Evolutionary conservation across 2,888 invertebrate species (phyloP).

Genomic region (Alentia gelatinosa): DNA sequence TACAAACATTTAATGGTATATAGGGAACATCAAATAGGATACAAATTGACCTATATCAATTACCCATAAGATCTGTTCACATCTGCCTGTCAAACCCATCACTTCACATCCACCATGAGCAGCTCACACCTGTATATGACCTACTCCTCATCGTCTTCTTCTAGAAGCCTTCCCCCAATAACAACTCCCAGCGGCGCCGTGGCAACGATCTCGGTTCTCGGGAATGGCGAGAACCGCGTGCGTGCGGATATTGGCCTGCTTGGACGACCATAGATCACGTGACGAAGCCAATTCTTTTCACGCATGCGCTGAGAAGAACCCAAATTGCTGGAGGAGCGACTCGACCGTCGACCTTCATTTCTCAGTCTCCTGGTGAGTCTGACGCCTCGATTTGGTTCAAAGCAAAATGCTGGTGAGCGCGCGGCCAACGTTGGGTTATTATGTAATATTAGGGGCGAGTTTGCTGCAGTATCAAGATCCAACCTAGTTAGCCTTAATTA

Average conservation of each 20-base stretch:
- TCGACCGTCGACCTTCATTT: neutral
- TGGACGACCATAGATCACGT: neutral
- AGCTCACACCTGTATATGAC: neutral
- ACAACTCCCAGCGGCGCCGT: neutral
- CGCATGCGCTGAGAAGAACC: neutral
- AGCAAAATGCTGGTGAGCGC: neutral
- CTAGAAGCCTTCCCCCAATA: neutral
- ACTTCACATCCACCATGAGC: too few species aligned
- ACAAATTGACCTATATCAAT: too few species aligned
- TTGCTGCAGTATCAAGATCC: neutral
- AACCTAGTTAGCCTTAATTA: constrained; percentile 1
- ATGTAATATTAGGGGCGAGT: neutral
- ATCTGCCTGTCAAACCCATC: too few species aligned
- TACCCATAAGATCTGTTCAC: too few species aligned
- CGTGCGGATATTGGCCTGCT: neutral
- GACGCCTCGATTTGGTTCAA: neutral
- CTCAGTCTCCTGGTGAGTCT: neutral
- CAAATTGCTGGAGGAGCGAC: neutral
- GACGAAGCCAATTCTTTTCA: neutral
- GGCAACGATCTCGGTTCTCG: neutral
- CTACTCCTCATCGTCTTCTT: neutral
- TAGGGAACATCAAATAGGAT: too few species aligned
- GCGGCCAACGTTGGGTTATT: neutral
- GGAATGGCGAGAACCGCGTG: neutral
- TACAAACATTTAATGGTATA: too few species aligned